Evolutionary conservation across 37 sponge, comb jelly and placozoan genomes (phyloP).

Genomic region (Amphimedon queenslandica): DNA sequence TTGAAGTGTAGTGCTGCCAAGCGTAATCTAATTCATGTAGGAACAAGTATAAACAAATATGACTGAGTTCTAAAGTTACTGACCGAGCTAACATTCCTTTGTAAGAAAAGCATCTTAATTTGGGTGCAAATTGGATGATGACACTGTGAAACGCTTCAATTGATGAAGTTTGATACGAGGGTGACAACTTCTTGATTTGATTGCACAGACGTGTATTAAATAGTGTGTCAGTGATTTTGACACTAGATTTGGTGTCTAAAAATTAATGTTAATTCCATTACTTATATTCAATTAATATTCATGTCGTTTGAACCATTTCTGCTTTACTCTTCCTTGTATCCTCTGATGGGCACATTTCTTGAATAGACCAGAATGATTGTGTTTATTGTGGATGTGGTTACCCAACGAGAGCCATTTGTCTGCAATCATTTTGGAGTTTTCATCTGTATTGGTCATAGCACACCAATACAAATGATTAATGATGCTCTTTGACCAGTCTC

Average conservation of each 20-base stretch:
- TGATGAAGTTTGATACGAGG: constrained; percentile 42
- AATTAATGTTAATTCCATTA: neutral
- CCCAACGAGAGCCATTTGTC: constrained; percentile 48
- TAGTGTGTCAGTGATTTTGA: constrained; percentile 20
- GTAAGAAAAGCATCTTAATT: constrained; percentile 42
- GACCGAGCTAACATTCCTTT: constrained; percentile 38
- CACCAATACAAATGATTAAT: constrained; percentile 60
- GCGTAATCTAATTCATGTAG: neutral
- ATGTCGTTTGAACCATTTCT: constrained; percentile 54
- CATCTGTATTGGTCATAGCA: constrained; percentile 24
- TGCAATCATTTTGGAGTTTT: constrained; percentile 10
- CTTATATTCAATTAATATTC: neutral
- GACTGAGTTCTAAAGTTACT: neutral
- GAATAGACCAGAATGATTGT: constrained; percentile 18
- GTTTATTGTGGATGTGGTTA: constrained; percentile 53
- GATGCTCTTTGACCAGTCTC: constrained; percentile 36
- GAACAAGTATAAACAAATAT: neutral
- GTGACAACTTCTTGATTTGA: constrained; percentile 38
- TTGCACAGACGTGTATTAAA: constrained; percentile 6
- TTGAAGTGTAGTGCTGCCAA: constrained; percentile 13
- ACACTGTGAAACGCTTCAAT: constrained; percentile 60
- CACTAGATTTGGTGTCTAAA: constrained; percentile 36
- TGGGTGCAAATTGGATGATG: constrained; percentile 59
- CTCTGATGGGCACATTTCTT: constrained; percentile 29
- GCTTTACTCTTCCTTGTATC: constrained; percentile 6